These are phyloP conservation scores for Megalops cyprinoides DNA, from an alignment of 2,797 vertebrate genomes.

Conservation along the genomic window DNA sequence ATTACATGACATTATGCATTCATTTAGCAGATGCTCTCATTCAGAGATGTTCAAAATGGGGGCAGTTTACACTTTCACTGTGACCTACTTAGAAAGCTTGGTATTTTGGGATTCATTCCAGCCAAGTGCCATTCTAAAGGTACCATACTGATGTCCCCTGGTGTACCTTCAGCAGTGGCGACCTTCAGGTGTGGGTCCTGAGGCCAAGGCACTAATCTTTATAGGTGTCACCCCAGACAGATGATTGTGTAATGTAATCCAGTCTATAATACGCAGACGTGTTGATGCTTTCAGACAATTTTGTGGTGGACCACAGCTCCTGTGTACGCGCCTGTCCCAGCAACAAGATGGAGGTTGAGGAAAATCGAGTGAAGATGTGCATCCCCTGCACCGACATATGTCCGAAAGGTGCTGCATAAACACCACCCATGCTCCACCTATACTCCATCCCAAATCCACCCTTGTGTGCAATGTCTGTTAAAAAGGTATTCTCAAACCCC, in stretches of 20 bases:
- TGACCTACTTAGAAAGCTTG: neutral
- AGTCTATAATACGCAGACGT: neutral
- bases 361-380: conserved; percentile 94
- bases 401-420: conserved; percentile 73
- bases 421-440: neutral
- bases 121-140: too few species aligned
- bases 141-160: neutral
- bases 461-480: neutral
- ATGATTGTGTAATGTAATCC: neutral
- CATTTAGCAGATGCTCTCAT: too few species aligned
- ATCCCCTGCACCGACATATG: conserved; percentile 84
- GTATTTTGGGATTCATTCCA: neutral
- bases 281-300: conserved; percentile 87
- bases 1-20: too few species aligned
- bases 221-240: neutral
- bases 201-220: neutral
- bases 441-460: neutral
- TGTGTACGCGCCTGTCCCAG: conserved; percentile 95
- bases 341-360: conserved; percentile 98
- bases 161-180: neutral
- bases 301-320: conserved; percentile 97
- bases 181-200: neutral
- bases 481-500: neutral
- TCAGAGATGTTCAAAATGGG: too few species aligned
- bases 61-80: neutral